Evolutionary conservation across 2,888 invertebrate species (phyloP), one percentile per base, ranked within the genome.

Genomic region (Amaurobius ferox): DNA sequence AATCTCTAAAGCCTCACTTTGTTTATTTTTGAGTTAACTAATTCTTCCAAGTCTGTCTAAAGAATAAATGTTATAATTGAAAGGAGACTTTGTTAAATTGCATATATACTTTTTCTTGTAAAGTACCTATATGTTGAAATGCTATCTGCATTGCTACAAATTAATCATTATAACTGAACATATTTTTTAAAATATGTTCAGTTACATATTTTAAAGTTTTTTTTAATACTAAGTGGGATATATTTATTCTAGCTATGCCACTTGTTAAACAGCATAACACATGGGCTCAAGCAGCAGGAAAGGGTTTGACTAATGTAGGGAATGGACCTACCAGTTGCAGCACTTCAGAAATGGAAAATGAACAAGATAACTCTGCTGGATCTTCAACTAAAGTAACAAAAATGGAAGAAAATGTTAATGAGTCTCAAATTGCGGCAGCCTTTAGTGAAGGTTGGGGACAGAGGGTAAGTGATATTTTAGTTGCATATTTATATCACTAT

Each of bases 231-330:
- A 1, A 26, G 0, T n/a, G 0, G 6, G 28, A 6, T 67, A 29
- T 30, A n/a, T 44, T 67, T 77, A 29, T 64, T 71, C 2, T 35
- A 87, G 87, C 13, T 79, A 83, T 87, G 87, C 79, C 87, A 79
- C 79, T 87, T 70, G 85, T 81, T 61, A 89, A 90, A 85, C 90
- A 90, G 62, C 90, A 90, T 77, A 90, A 90, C 72, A 91, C 91
- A 32, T 93, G 93, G 93, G 93, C 93, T 88, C 92, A 93, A 90
- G 93, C 93, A 88, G 93, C 93, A 87, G 92, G 92, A 55, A 93
- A 92, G 90, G 92, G 93, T 79, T 91, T 93, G 72, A 89, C 88
- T 78, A 68, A 78, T 76, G 32, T 74, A 72, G 71, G 78, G 48
- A 79, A 86, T 86, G 79, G 79, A 70, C 78, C 79, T 64, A 32